phyloP scores from a whole-genome alignment of 2,888 invertebrate species.

The Schizotus pectinicornis region DNA sequence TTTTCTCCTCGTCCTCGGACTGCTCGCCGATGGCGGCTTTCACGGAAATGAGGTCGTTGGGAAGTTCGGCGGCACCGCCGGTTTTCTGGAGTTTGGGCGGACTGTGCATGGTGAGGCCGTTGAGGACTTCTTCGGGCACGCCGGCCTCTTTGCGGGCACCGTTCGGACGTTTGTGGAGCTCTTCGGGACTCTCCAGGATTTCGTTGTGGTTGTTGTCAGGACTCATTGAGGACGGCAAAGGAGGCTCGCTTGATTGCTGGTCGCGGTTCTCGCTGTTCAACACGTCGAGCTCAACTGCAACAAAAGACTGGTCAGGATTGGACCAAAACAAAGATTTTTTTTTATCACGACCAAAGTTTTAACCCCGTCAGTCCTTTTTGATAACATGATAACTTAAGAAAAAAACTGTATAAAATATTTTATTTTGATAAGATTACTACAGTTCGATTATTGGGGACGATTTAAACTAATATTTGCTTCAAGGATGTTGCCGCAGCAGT shows the following conservation, averaged over 20 bases:
- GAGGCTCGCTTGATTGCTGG: conserved; percentile 42
- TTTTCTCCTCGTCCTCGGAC: conserved; percentile 54
- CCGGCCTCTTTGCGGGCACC: conserved; percentile 42
- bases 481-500: too few relatives aligned
- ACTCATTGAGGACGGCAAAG: conserved; percentile 47
- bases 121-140: conserved; percentile 46
- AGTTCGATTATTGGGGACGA: neutral
- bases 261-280: conserved; percentile 40
- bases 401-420: neutral
- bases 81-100: conserved; percentile 42
- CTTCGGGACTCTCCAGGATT: conserved; percentile 35
- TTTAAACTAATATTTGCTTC: too few relatives aligned
- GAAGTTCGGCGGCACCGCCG: conserved; percentile 44
- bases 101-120: conserved; percentile 44
- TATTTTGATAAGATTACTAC: neutral
- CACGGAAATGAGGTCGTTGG: conserved; percentile 40
- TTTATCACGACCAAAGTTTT: too few relatives aligned
- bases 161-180: conserved; percentile 36
- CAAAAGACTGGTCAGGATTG: conserved; percentile 6
- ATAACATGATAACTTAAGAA: too few relatives aligned
- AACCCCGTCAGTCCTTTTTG: too few relatives aligned
- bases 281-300: conserved; percentile 56
- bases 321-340: too few relatives aligned
- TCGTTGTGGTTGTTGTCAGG: conserved; percentile 56
- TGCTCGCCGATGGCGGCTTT: conserved; percentile 47